These are phyloP conservation scores for Aporophyla lueneburgensis DNA, from an alignment of 2,888 invertebrate genomes.

Conservation along the genomic window DNA sequence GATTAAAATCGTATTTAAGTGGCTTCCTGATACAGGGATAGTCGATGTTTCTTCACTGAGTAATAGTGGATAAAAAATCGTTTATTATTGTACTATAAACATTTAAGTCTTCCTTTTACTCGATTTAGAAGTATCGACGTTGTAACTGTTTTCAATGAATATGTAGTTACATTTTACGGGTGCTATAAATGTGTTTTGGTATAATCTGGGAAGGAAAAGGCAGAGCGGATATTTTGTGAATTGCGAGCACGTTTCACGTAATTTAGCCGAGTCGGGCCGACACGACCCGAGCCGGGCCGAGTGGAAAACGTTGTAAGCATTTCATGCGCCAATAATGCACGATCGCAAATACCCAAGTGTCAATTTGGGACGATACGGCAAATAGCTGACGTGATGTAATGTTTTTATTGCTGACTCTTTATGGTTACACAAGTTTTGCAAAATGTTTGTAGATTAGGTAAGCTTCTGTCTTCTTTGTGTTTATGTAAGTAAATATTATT, in stretches of 20 bases:
- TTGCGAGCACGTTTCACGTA: constrained; percentile 83
- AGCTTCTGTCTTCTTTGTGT: background rate
- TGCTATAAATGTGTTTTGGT: constrained; percentile 67
- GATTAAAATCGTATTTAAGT: constrained; percentile 4
- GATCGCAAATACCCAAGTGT: constrained; percentile 63
- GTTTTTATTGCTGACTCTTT: constrained; percentile 49
- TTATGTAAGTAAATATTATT: background rate
- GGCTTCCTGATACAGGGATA: background rate
- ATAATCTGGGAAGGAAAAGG: constrained; percentile 64
- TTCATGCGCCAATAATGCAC: constrained; percentile 72
- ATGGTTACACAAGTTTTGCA: constrained; percentile 26
- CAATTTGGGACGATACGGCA: constrained; percentile 58
- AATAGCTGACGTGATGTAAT: constrained; percentile 55
- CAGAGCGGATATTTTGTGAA: constrained; percentile 77
- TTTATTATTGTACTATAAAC: constrained; percentile 29
- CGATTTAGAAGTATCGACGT: constrained; percentile 11
- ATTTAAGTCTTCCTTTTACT: constrained; percentile 14
- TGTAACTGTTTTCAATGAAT: constrained; percentile 46
- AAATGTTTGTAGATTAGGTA: background rate
- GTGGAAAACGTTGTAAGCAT: constrained; percentile 86
- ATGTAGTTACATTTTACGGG: constrained; percentile 61
- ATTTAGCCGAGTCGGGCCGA: constrained; percentile 76
- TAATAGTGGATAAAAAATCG: background rate
- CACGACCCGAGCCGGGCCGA: constrained; percentile 71
- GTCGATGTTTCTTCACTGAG: background rate